Evolutionary conservation across 2,888 invertebrate species (phyloP), one percentile per base, ranked within the genome.

Genomic region (Alloplasta piceator): DNA sequence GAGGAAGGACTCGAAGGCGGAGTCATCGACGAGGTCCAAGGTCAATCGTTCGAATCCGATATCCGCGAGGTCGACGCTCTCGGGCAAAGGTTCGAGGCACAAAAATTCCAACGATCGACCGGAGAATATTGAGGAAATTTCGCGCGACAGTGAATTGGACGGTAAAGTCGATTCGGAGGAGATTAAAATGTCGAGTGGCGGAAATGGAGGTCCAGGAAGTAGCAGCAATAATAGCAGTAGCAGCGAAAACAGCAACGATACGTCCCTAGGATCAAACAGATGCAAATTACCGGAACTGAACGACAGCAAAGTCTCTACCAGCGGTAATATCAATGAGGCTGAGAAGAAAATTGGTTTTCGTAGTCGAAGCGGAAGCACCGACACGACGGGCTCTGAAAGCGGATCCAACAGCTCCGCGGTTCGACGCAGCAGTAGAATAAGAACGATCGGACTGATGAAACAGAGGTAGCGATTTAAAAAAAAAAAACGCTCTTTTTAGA

Each of bases 391-490:
- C 10, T 91, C 90, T 3, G 92, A 92, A 78, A 91, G 90, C 78
- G 91, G 92, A n/a, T 92, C 92, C 2, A 92, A 90, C 46, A 91
- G 89, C 78, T 92, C 92, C 14, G 90, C 89, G 10, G 95, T 96
- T 0, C 93, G 96, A 16, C 93, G 96, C 61, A 96, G 96, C 5
- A 96, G 94, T 89, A 94, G 96, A 80, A 96, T 97, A 78, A 96
- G 96, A 89, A 95, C 96, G 52, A 96, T 96, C 79, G 96, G 95
- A 80, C 94, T 94, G 81, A 90, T 95, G 89, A 95, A 95, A 89
- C 95, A 94, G 86, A 94, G 95, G 90, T 94, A 86, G 43, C n/a
- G 26, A 73, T 16, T 60, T n/a, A n/a, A n/a, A n/a, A n/a, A n/a
- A n/a, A n/a, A n/a, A n/a, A n/a, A n/a, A n/a, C n/a, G n/a, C n/a